These are phyloP conservation scores for Acanthacorydalis orientalis DNA, from an alignment of 2,888 invertebrate species.

Conservation along the genomic window DNA sequence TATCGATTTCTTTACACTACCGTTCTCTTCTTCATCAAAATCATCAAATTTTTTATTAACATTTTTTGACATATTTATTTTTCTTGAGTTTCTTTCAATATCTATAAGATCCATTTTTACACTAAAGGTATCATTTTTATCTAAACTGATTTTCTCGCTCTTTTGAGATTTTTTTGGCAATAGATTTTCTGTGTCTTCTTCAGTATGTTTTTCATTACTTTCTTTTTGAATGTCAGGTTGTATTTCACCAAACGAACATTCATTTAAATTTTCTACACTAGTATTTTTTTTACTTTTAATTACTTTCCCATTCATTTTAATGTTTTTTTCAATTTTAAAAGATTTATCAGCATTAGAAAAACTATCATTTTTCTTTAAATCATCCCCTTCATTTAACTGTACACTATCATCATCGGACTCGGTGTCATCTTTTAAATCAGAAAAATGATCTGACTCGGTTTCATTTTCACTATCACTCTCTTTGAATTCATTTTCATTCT, in stretches of 20 bases:
- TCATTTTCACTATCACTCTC: conserved; percentile 16
- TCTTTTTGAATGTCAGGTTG: no score
- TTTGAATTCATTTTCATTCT: conserved; percentile 11
- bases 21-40: conserved; percentile 3
- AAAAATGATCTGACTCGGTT: conserved; percentile 19
- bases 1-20: conserved; percentile 3
- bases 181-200: no score
- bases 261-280: conserved; percentile 8
- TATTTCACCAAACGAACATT: conserved; percentile 10
- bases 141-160: no score
- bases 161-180: no score
- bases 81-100: conserved; percentile 1
- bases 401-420: conserved; percentile 9
- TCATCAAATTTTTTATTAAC: not conserved
- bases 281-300: conserved; percentile 2
- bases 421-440: conserved; percentile 15
- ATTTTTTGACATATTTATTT: conserved; percentile 4
- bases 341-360: conserved; percentile 5
- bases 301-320: conserved; percentile 8
- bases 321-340: conserved; percentile 4
- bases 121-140: no score
- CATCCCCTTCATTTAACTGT: conserved; percentile 3
- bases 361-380: conserved; percentile 5
- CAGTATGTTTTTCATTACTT: no score
- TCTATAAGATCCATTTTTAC: not conserved